These are phyloP conservation scores for Halcyon chelicuti DNA, from an alignment of 2,797 vertebrate genomes.

Conservation along the genomic window DNA sequence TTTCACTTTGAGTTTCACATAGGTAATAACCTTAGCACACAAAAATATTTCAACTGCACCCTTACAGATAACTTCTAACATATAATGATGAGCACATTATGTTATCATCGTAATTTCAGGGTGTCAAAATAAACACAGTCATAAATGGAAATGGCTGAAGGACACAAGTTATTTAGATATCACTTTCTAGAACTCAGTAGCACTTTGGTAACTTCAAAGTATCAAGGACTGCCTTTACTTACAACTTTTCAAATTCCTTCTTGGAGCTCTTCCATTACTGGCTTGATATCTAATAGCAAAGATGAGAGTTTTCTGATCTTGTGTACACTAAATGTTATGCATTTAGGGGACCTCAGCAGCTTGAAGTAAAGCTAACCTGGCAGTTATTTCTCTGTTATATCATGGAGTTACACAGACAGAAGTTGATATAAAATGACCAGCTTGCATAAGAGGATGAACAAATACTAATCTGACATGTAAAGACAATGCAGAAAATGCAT, in stretches of 20 bases:
- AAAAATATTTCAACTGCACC: background rate
- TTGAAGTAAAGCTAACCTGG: background rate
- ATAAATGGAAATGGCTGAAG: background rate
- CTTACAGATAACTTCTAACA: background rate
- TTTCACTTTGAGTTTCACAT: background rate
- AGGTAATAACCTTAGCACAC: background rate
- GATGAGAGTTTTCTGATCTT: background rate
- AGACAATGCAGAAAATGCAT: background rate
- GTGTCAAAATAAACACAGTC: background rate
- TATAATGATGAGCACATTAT: background rate
- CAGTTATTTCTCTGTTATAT: background rate
- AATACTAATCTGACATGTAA: background rate
- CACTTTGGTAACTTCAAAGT: background rate
- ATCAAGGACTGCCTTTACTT: background rate
- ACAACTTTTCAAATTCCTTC: background rate
- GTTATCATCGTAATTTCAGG: background rate
- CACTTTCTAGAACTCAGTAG: background rate
- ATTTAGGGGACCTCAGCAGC: background rate
- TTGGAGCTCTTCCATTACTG: background rate
- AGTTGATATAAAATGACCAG: background rate
- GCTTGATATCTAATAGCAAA: background rate
- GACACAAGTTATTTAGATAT: background rate
- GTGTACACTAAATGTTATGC: background rate
- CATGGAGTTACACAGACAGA: background rate
- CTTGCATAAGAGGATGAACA: background rate